A percentile compares a stretch with the other conserved stretches of the same genome.
Evolutionary conservation across 2,888 invertebrate genomes (phyloP).

Genomic region (Morpho achilles): DNA sequence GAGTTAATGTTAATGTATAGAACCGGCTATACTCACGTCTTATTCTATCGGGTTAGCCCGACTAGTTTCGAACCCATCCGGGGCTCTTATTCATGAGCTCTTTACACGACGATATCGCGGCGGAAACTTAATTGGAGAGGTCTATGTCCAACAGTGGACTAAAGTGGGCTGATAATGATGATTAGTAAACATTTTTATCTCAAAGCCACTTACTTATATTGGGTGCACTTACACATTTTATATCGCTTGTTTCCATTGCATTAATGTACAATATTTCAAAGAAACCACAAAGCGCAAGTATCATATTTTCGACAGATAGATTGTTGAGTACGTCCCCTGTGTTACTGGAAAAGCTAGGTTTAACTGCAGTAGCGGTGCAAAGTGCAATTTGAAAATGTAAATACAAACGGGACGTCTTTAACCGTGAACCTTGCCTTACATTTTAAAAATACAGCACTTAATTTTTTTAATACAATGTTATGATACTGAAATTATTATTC

Average conservation of each 20-base stretch:
- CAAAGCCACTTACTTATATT: no score
- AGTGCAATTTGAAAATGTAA: constrained; percentile 78
- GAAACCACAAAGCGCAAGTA: constrained; percentile 44
- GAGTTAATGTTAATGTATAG: no score
- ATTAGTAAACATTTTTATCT: no score
- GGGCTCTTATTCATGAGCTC: no score
- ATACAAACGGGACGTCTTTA: constrained; percentile 65
- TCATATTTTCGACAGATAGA: constrained; percentile 69
- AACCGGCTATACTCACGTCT: no score
- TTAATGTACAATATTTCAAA: constrained; percentile 24
- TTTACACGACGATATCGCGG: no score
- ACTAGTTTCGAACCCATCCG: no score
- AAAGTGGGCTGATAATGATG: no score
- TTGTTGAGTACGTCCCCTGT: constrained; percentile 63
- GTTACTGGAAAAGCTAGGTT: constrained; percentile 64
- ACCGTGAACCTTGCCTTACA: constrained; percentile 13
- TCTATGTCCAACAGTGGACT: no score
- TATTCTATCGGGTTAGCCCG: no score
- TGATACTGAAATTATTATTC: no score
- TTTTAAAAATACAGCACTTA: constrained; percentile 1
- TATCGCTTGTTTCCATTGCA: constrained; percentile 15
- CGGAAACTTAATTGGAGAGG: no score
- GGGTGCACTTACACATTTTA: not conserved
- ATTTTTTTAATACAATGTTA: not conserved
- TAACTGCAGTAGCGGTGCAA: constrained; percentile 66